A percentile compares a stretch with the other conserved stretches of the same genome.
Conservation (phyloP, 2,797 vertebrate species). For the Chelon labrosus region DNA sequence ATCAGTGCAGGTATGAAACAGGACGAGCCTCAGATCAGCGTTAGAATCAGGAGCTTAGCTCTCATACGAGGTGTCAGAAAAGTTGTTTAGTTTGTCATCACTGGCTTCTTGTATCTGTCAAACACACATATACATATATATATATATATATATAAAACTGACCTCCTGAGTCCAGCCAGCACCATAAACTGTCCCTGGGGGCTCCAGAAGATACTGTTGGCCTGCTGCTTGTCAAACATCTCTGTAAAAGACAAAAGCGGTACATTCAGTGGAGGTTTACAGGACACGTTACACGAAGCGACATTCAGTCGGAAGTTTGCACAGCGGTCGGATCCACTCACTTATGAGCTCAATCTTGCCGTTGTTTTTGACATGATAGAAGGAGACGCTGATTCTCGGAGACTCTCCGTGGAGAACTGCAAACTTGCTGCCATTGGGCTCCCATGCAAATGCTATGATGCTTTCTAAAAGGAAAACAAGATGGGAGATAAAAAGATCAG, state of each 20-base stretch:
- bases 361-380: conserved; percentile 98
- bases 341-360: conserved; percentile 98
- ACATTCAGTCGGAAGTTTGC: neutral
- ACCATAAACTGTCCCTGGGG: conserved; percentile 99
- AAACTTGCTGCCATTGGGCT: conserved; percentile 98
- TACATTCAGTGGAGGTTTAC: neutral
- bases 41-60: conserved; percentile 79
- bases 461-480: conserved; percentile 83
- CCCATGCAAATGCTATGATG: conserved; percentile 99
- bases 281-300: neutral
- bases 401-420: conserved; percentile 96
- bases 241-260: conserved; percentile 79
- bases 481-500: neutral
- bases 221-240: conserved; percentile 98
- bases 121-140: neutral
- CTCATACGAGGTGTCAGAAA: conserved; percentile 78
- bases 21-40: conserved; percentile 57
- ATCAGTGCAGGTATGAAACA: neutral
- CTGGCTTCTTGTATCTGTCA: conserved; percentile 8
- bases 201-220: conserved; percentile 99
- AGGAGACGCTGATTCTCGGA: conserved; percentile 94
- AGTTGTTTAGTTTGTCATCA: conserved; percentile 61
- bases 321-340: conserved; percentile 75
- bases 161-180: conserved; percentile 97
- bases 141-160: conserved; percentile 42